These are phyloP conservation scores for Garrulus glandarius DNA, from an alignment of 2,797 vertebrate genomes.

Conservation along the genomic window DNA sequence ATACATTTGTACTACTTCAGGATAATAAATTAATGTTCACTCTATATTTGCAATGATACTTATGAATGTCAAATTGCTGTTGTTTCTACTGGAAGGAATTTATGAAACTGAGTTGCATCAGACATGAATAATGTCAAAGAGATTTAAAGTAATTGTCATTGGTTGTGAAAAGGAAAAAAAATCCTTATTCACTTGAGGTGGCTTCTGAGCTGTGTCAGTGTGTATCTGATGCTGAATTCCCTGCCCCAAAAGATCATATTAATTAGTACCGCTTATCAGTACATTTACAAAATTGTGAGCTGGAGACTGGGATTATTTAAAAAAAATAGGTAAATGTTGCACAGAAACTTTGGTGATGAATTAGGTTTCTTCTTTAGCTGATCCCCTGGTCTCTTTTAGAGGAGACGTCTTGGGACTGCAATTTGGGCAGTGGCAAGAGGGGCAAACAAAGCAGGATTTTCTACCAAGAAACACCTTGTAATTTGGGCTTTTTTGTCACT, in stretches of 20 bases:
- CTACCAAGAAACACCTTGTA: not conserved
- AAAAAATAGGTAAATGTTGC: not conserved
- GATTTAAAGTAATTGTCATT: not conserved
- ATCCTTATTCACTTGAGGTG: not conserved
- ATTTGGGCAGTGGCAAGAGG: fast-evolving
- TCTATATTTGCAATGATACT: constrained; percentile 27
- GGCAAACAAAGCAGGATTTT: not conserved
- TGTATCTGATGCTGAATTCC: not conserved
- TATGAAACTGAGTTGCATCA: constrained; percentile 14
- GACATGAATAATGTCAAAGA: not conserved
- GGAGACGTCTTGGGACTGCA: not conserved
- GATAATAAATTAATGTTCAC: constrained; percentile 55
- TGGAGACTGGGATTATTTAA: not conserved
- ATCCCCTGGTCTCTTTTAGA: not conserved
- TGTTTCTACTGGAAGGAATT: not conserved
- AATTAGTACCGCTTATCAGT: not conserved
- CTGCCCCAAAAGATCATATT: not conserved
- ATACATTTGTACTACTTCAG: constrained; percentile 22
- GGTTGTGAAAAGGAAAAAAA: constrained; percentile 29
- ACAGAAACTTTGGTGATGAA: not conserved
- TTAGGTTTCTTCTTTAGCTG: not conserved
- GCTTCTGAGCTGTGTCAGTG: not conserved
- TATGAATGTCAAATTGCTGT: constrained; percentile 38
- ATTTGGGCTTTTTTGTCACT: not conserved
- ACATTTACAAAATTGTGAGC: not conserved